Evolutionary conservation across 2,888 invertebrate genomes (phyloP), one percentile per base, ranked within the genome.

Genomic region (Drosophila barbarae): DNA sequence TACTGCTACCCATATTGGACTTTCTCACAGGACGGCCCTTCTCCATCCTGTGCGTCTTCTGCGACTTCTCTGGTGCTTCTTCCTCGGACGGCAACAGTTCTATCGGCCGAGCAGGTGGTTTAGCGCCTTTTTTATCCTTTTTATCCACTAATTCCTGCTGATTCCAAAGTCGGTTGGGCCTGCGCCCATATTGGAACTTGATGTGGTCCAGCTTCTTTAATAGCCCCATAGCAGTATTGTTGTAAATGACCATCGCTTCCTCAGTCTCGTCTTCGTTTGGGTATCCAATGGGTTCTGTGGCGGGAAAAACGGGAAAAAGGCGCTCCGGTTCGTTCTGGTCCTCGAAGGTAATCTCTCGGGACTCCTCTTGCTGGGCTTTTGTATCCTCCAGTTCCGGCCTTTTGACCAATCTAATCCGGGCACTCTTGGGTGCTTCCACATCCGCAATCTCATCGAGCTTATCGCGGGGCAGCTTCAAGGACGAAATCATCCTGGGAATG

Each of bases 381-480:
- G 1, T 9, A 1, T 71, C 73, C 8, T 79, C 76, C 1, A 6
- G 5, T 7, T 72, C 74, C 9, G 54, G 54, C 2, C 58, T 56
- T 9, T 68, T 52, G 0, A 67, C 35, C 3, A 79, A 28, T 6
- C 52, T 36, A 21, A 70, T 69, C 18, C 18, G 39, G 1, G n/a
- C 47, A 58, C 71, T 73, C 35, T 39, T 63, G n/a, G 51, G 69
- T 60, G n/a, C 72, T 3, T 63, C 77, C 1, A 35, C 46, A 9
- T 77, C 75, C 2, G 69, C 21, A 13, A 60, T 6, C 5, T 76
- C 76, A 7, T 77, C 73, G 8, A 38, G 35, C 1, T 80, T 5
- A 26, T 87, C 87, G 23, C 71, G 50, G 0, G 87, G 85, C 13
- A 88, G 80, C 47, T 85, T 83, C 26, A 86, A 86, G 0, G 87